phyloP scores from a whole-genome alignment of 2,113 vertebrate species.

The Pangasianodon hypophthalmus region DNA sequence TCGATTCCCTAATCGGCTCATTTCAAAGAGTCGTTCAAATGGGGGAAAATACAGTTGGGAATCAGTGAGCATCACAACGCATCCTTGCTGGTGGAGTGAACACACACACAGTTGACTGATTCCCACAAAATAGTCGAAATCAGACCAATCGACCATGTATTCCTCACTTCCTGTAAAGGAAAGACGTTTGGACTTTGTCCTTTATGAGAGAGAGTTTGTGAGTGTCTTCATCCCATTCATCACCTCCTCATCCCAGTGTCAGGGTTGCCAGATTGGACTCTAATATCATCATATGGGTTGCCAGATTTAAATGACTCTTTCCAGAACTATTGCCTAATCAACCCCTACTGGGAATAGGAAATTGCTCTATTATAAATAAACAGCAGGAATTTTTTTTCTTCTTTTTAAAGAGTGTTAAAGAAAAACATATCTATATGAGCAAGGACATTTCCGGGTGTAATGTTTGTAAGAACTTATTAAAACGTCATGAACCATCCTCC shows the following conservation, averaged over 20 bases:
- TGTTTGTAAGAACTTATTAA: background rate
- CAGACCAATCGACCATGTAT: no score
- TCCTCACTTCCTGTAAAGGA: no score
- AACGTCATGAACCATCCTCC: background rate
- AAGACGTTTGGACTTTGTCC: no score
- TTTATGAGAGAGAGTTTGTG: no score
- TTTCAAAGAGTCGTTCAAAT: background rate
- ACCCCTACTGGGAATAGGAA: background rate
- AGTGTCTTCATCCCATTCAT: background rate
- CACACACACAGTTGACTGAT: background rate
- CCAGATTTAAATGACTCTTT: background rate
- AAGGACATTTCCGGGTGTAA: background rate
- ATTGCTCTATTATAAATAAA: background rate
- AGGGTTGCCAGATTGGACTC: background rate
- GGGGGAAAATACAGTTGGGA: background rate
- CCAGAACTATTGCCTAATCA: background rate
- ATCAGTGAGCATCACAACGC: background rate
- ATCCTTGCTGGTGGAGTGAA: background rate
- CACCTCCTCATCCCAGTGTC: background rate
- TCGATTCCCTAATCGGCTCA: no score
- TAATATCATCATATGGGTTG: background rate
- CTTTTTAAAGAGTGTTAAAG: background rate
- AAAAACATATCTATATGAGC: background rate
- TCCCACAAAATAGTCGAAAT: background rate
- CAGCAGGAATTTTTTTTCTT: background rate